Percentiles rank a stretch among this genome's conserved stretches.
Conservation (phyloP, 2,797 vertebrate genomes). For the Orestias chungarensis region DNA sequence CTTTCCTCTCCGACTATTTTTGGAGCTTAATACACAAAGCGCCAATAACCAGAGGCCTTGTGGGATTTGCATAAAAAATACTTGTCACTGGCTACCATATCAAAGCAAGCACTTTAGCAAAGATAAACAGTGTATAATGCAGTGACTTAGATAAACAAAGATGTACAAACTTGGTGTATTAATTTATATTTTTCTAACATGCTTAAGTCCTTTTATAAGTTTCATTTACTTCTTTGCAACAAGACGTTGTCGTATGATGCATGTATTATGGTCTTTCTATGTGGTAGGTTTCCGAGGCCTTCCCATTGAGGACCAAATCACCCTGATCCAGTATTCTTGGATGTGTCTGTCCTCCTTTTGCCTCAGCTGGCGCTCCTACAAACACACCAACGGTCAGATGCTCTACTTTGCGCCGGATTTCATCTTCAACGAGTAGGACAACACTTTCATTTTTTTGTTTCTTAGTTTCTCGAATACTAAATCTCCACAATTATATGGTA, state of each 20-base stretch:
- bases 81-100: constrained; percentile 59
- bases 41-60: constrained; percentile 70
- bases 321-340: constrained; percentile 99
- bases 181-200: background rate
- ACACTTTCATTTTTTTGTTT: constrained; percentile 12
- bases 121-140: background rate
- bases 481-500: constrained; percentile 1
- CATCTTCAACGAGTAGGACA: constrained; percentile 97
- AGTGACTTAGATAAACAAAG: constrained; percentile 18
- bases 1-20: constrained; percentile 69
- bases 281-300: constrained; percentile 92
- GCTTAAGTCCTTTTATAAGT: background rate
- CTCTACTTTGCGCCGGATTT: constrained; percentile 99
- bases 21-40: constrained; percentile 60
- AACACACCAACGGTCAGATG: constrained; percentile 98
- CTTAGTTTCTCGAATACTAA: background rate
- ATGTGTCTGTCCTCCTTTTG: constrained; percentile 99
- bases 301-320: constrained; percentile 99
- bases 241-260: constrained; percentile 11
- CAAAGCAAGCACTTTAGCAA: constrained; percentile 53
- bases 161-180: background rate
- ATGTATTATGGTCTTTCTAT: constrained; percentile 46
- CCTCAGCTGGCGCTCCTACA: constrained; percentile 99
- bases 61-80: constrained; percentile 65
- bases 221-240: constrained; percentile 13